phyloP scores from a whole-genome alignment of 2,113 vertebrate species.

The Alces alces region DNA sequence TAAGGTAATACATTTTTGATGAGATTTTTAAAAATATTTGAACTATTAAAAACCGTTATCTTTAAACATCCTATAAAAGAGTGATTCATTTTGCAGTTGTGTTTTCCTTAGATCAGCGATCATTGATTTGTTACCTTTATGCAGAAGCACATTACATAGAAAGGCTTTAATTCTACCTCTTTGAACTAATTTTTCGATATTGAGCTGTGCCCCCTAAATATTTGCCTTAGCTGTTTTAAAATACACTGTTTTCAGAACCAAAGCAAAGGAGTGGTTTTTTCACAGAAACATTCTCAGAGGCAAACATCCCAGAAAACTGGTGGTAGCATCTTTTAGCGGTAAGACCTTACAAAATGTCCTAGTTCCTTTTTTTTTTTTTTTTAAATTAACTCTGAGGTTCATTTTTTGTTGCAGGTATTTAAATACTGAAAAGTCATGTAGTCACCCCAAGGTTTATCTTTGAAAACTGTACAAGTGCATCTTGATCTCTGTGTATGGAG shows the following conservation, averaged over 20 bases:
- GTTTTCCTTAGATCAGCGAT: constrained; percentile 46
- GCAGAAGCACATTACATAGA: constrained; percentile 51
- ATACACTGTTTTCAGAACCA: constrained; percentile 39
- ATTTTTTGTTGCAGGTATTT: neutral
- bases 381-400: neutral
- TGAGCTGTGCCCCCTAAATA: constrained; percentile 47
- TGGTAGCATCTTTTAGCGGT: neutral
- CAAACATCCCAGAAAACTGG: neutral
- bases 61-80: constrained; percentile 67
- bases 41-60: constrained; percentile 75
- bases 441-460: neutral
- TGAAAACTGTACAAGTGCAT: neutral
- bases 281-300: neutral
- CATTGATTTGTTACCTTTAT: constrained; percentile 17
- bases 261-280: constrained; percentile 13
- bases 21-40: constrained; percentile 66
- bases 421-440: neutral
- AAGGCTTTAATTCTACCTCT: constrained; percentile 58
- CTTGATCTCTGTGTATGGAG: neutral
- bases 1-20: constrained; percentile 71
- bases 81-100: constrained; percentile 70
- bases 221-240: constrained; percentile 58
- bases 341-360: neutral
- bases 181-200: neutral
- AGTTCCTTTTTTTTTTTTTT: neutral